Conservation (phyloP, 2,797 vertebrate genomes). For the Champsocephalus esox region DNA sequence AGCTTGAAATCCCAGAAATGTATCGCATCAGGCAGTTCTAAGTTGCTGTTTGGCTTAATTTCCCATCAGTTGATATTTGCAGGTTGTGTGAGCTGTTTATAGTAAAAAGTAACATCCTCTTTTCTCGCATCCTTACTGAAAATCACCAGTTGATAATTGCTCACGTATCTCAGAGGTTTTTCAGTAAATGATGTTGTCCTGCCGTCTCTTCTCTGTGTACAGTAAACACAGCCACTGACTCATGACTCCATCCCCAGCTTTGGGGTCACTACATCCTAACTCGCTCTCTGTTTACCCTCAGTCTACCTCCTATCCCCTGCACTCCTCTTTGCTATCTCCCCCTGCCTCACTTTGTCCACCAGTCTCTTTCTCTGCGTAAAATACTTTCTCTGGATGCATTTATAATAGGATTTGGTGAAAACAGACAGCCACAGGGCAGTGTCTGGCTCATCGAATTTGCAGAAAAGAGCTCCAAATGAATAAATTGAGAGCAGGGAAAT, state of each 20-base stretch:
- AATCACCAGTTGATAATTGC: conserved; percentile 54
- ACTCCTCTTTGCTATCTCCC: conserved; percentile 31
- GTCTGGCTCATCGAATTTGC: conserved; percentile 49
- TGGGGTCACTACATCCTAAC: conserved; percentile 60
- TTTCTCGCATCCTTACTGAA: conserved; percentile 18
- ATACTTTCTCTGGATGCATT: conserved; percentile 21
- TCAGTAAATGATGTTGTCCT: conserved; percentile 56
- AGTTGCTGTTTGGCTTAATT: conserved; percentile 1
- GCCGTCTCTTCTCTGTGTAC: conserved; percentile 49
- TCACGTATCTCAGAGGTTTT: conserved; percentile 23
- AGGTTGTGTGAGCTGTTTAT: conserved; percentile 13
- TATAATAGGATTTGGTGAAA: conserved; percentile 22
- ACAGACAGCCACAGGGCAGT: conserved; percentile 34
- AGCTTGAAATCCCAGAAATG: conserved; percentile 27
- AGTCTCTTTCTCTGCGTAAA: conserved; percentile 20
- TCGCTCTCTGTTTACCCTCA: conserved; percentile 66
- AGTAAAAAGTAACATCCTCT: conserved; percentile 7
- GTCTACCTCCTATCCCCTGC: conserved; percentile 37
- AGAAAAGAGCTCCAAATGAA: conserved; percentile 44
- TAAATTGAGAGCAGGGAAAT: conserved; percentile 32
- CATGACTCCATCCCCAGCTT: conserved; percentile 65
- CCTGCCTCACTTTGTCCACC: conserved; percentile 22
- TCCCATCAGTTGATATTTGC: conserved; percentile 1
- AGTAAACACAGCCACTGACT: conserved; percentile 74
- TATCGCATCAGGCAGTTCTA: conserved; percentile 15